Conservation (phyloP, 1,140 invertebrate species). For the Drosophila prosaltans region DNA sequence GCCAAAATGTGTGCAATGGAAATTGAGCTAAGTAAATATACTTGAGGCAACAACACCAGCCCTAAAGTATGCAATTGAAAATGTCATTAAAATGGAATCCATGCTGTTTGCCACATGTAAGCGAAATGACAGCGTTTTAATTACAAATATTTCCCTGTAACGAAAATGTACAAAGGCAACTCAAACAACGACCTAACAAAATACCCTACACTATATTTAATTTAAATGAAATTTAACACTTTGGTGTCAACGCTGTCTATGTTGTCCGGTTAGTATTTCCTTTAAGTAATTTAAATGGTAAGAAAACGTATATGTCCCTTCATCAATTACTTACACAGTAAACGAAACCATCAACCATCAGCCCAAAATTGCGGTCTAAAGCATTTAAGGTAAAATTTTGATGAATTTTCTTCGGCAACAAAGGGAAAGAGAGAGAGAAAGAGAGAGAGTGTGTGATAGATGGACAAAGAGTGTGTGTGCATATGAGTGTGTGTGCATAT, state of each 20-base stretch:
- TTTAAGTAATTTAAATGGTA: too few relatives aligned
- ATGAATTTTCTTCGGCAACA: neutral
- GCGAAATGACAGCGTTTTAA: constrained; percentile 7
- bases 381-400: neutral
- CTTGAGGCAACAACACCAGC: neutral
- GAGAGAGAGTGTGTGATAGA: neutral
- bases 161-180: neutral
- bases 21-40: neutral
- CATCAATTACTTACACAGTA: neutral
- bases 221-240: too few relatives aligned
- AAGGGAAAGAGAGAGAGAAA: neutral
- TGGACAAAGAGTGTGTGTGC: neutral
- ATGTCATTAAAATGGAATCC: constrained; percentile 5
- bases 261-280: too few relatives aligned
- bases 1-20: constrained; percentile 4
- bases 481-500: neutral
- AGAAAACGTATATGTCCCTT: neutral
- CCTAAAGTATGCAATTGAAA: neutral
- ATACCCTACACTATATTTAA: neutral
- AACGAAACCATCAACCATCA: neutral
- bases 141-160: constrained; percentile 2
- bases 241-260: too few relatives aligned
- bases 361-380: constrained; percentile 2
- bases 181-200: neutral
- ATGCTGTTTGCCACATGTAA: constrained; percentile 6